Conservation (phyloP, 2,888 invertebrate species). For the Eilema caniola region DNA sequence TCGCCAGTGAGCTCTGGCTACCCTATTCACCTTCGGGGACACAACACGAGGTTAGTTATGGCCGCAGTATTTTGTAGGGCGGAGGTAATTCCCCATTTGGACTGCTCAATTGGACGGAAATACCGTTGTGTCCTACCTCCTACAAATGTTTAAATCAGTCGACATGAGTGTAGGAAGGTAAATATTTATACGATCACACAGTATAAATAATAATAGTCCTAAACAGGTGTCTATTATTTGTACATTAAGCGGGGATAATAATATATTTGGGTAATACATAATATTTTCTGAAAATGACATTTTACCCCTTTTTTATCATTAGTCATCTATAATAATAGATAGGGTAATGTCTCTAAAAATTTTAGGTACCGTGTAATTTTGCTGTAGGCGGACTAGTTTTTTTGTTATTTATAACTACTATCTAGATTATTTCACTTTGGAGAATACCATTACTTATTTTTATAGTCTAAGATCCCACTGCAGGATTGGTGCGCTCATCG, state of each 20-base stretch:
- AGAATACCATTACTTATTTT: constrained; percentile 5
- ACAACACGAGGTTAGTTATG: too few relatives aligned
- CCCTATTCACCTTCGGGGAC: too few relatives aligned
- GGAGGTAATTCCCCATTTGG: too few relatives aligned
- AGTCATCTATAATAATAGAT: constrained; percentile 7
- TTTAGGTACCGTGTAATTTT: constrained; percentile 3
- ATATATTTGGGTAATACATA: constrained; percentile 12
- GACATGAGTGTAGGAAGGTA: not conserved
- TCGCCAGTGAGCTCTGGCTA: too few relatives aligned
- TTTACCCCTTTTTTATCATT: not conserved
- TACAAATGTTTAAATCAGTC: too few relatives aligned
- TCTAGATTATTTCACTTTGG: constrained; percentile 6
- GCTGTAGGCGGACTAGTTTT: constrained; percentile 3
- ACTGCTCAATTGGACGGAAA: too few relatives aligned
- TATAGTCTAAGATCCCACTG: too few relatives aligned
- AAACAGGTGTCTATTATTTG: constrained; percentile 36
- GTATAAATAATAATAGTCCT: too few relatives aligned
- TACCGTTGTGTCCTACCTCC: too few relatives aligned
- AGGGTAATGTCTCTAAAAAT: not conserved
- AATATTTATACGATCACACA: not conserved
- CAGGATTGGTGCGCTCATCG: too few relatives aligned
- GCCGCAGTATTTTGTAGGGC: too few relatives aligned
- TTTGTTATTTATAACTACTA: constrained; percentile 15
- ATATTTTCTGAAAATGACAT: constrained; percentile 18
- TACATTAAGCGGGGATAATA: constrained; percentile 24